Evolutionary conservation across 2,888 invertebrate genomes (phyloP), one percentile per base, ranked within the genome.

Genomic region (Tetanocera ferruginea): DNA sequence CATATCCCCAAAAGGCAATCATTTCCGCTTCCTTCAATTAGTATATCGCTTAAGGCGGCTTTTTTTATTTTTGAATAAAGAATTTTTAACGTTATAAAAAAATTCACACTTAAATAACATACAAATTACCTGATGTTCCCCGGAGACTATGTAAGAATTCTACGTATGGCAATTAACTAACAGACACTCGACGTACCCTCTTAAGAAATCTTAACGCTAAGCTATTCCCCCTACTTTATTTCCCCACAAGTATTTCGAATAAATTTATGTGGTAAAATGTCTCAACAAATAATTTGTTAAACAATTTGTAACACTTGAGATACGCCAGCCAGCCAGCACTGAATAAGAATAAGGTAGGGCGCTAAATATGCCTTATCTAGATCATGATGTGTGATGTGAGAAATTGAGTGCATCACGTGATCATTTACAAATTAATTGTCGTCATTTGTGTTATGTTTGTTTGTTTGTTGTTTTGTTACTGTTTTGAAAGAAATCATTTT

Each of bases 401-500:
- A 62, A 28, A 62, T 23, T 14, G 28, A n/a, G 17, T 23, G 23
- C 52, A 31, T 70, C 55, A 52, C 25, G 31, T 70, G 70, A 70
- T 70, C 70, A 31, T 55, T 34, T 25, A 25, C 70, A 52, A 23
- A 70, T 55, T 70, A 70, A 70, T 70, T 52, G 70, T 31, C 52
- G 70, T 70, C 70, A 70, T 70, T 70, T 70, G 70, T 70, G 70
- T 70, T 19, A 23, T 34, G 57, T 64, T 72, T 76, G 72, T 19
- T 43, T 34, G 57, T 64, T 72, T 76, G 72, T 76, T 31, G 76
- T 67, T 60, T 80, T 67, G 62, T 37, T 70, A 70, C 78, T 78
- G 82, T 81, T 78, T 78, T 78, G 64, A 76, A 66, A 31, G n/a
- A 19, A 67, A 64, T 11, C 37, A 37, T 5, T 67, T 31, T 19